Base-by-base conservation (phyloP, 2,888 invertebrate genomes). In the Mylabris sibirica region DNA sequence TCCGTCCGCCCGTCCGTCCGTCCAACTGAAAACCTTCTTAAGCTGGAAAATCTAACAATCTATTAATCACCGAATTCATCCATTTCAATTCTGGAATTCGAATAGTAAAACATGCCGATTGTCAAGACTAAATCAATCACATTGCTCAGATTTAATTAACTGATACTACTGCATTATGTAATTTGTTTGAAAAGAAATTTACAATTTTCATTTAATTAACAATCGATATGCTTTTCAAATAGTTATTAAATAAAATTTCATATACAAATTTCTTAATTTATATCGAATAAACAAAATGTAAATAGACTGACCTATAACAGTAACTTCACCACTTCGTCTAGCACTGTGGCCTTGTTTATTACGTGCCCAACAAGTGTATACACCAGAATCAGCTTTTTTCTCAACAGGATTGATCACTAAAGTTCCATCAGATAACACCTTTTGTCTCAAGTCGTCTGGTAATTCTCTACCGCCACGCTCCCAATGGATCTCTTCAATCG, bases 401-500 rank as follows among this genome's bases (percentile, higher is more conserved):
- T 93, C 93, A 24, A 94, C 93, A 44, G 91, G 91, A 75, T 88
- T 88, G 76, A 95, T 92, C 74, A 90, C 88, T 75, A 95, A 85
- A 0, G 92, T 92, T 34, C 94, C 94, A 80, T 93, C 93, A 8
- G 88, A 83, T 68, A 91, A 87, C 38, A 92, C 91, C 79, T 91
- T 91, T 81, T 94, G 94, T 8, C 94, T 88, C 77, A 93, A 89
- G 82, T 93, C 93, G 78, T 92, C 91, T n/a, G 93, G 94, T 68
- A 94, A 85, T 80, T 91, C 91, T 53, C 90, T 87, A 22, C 91
- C 91, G 63, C 90, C 90, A 78, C 92, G 89, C 82, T 92, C 92
- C 94, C 94, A 94, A 71, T 91, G 90, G 78, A 94, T 91, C 79
- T 92, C 90, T 79, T 92, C 91, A 73, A 94, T 92, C 26, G 94